Evolutionary conservation across 2,888 invertebrate species (phyloP).

Genomic region (Eledone cirrhosa): DNA sequence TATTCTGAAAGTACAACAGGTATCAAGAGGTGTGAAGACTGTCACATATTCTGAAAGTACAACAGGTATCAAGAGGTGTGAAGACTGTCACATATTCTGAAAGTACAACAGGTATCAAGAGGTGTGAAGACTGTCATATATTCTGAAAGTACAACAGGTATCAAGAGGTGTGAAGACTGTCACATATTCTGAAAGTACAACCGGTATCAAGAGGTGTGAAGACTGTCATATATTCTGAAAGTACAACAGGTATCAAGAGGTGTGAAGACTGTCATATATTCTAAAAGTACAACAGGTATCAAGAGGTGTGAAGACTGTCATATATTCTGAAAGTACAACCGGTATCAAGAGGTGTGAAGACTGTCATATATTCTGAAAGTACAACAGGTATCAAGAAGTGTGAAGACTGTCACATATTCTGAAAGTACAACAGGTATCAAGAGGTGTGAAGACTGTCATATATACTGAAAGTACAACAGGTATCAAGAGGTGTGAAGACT

Average conservation of each 20-base stretch:
- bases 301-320: conserved; percentile 81
- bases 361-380: conserved; percentile 78
- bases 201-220: conserved; percentile 72
- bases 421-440: not conserved
- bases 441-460: conserved; percentile 84
- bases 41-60: conserved; percentile 75
- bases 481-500: conserved; percentile 76
- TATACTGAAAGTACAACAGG: conserved; percentile 66
- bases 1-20: conserved; percentile 66
- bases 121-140: conserved; percentile 86
- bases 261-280: conserved; percentile 84
- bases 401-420: conserved; percentile 83
- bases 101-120: conserved; percentile 47
- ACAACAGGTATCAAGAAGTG: not conserved
- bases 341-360: conserved; percentile 73
- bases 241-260: conserved; percentile 64
- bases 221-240: conserved; percentile 78
- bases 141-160: conserved; percentile 45
- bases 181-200: conserved; percentile 72
- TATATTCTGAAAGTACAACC: conserved; percentile 70
- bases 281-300: conserved; percentile 36
- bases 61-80: conserved; percentile 70
- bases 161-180: conserved; percentile 78
- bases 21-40: conserved; percentile 76
- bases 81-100: conserved; percentile 81